A percentile compares a stretch with the other conserved stretches of the same genome.
Conservation (phyloP, 2,113 vertebrate species). For the Hystrix cristata region DNA sequence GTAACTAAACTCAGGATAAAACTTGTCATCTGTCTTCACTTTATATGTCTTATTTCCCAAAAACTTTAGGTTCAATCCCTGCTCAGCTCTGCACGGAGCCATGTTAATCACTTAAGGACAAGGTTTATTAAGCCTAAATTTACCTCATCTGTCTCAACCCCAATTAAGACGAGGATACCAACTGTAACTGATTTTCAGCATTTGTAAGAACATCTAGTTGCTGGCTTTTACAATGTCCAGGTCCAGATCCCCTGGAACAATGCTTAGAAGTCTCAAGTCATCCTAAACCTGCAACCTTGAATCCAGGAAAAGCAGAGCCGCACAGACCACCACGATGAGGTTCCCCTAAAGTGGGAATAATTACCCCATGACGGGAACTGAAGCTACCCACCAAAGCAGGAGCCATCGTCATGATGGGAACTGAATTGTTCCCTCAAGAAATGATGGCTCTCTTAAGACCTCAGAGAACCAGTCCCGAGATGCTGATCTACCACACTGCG, state of each 20-base stretch:
- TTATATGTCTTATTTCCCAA: not conserved
- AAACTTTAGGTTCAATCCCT: not conserved
- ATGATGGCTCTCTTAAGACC: not conserved
- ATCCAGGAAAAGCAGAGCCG: not conserved
- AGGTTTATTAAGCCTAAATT: not conserved
- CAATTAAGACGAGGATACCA: not conserved
- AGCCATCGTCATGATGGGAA: not conserved
- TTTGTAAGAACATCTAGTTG: not conserved
- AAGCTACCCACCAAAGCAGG: not conserved
- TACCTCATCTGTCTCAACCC: not conserved
- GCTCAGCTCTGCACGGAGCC: not conserved
- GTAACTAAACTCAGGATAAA: no score
- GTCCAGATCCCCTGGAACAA: not conserved
- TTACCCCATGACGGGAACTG: not conserved
- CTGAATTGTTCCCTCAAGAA: not conserved
- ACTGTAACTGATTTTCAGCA: not conserved
- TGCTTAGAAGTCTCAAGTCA: not conserved
- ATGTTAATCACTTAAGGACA: not conserved
- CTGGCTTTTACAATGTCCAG: not conserved
- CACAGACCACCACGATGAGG: not conserved
- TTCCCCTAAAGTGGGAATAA: not conserved
- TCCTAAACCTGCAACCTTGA: not conserved
- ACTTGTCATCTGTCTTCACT: not conserved
- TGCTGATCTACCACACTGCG: not conserved
- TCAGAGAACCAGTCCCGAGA: not conserved